Percentiles rank a stretch among this genome's conserved stretches.
Conservation (phyloP, 1,140 invertebrate genomes). For the Brachionus sp. region DNA sequence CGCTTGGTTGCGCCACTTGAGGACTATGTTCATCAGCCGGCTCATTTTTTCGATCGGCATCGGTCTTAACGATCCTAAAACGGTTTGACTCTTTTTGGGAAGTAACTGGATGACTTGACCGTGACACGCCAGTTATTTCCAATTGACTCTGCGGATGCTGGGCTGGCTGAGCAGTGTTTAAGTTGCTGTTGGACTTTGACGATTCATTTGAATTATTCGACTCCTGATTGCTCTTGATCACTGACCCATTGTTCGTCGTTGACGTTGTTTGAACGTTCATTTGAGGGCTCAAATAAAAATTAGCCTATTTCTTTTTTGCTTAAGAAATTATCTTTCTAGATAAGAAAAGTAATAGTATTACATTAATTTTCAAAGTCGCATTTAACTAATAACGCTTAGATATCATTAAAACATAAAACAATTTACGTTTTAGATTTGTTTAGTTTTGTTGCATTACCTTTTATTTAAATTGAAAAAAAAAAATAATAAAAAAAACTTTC, state of each 20-base stretch:
- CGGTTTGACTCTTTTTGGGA: slow-evolving; percentile 1
- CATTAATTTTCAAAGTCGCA: not conserved
- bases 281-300: not conserved
- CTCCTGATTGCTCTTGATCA: slow-evolving; percentile 19
- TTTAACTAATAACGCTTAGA: slow-evolving; percentile 11
- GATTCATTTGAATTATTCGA: not conserved
- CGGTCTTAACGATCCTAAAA: slow-evolving; percentile 40
- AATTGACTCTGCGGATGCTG: slow-evolving; percentile 29
- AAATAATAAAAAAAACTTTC: not conserved
- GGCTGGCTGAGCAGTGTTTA: not conserved
- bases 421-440: not conserved
- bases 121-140: slow-evolving; percentile 10
- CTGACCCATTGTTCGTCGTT: slow-evolving; percentile 1
- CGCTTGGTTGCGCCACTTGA: not conserved
- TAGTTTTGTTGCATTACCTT: not conserved
- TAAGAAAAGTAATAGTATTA: not conserved
- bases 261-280: slow-evolving; percentile 39
- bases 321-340: not conserved
- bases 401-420: not conserved
- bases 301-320: not conserved
- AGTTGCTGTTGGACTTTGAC: not conserved
- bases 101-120: not conserved
- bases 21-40: not conserved
- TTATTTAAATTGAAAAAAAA: slow-evolving; percentile 12
- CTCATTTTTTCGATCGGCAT: slow-evolving; percentile 11